Evolutionary conservation across 2,113 vertebrate species (phyloP).

Genomic region (Indicator indicator): DNA sequence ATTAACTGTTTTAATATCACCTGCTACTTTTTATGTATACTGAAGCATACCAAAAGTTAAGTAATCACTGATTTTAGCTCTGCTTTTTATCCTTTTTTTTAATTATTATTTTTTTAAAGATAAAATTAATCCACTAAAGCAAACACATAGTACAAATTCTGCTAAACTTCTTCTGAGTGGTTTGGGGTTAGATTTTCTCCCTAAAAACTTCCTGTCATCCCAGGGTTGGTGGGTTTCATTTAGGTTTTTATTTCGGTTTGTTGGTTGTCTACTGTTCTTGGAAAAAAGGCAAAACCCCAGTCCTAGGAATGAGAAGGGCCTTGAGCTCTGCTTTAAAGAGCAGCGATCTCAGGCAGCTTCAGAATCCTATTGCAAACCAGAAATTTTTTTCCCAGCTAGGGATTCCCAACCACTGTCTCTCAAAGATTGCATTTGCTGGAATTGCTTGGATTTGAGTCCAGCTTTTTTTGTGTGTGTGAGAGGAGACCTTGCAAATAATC

Average conservation of each 20-base stretch:
- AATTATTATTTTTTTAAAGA: background rate
- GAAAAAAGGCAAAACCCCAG: background rate
- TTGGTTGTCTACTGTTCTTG: background rate
- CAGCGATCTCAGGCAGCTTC: background rate
- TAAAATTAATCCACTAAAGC: background rate
- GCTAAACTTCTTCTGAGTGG: background rate
- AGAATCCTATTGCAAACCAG: background rate
- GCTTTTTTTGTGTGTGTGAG: background rate
- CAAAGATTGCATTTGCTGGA: background rate
- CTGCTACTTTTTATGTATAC: constrained; percentile 7
- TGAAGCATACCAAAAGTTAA: background rate
- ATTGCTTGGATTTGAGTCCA: background rate
- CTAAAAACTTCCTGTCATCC: background rate
- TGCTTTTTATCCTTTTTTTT: background rate
- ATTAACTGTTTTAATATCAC: constrained; percentile 43
- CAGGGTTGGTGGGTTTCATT: background rate
- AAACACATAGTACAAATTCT: background rate
- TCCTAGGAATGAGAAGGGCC: background rate
- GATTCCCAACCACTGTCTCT: background rate
- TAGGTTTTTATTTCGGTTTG: too few relatives aligned
- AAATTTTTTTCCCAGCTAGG: background rate
- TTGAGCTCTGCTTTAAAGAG: background rate
- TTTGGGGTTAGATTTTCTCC: background rate
- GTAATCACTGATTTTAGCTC: background rate
- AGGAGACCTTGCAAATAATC: background rate